Base-by-base conservation (phyloP, 2,888 invertebrate genomes). In the Augochlorella aurata region DNA sequence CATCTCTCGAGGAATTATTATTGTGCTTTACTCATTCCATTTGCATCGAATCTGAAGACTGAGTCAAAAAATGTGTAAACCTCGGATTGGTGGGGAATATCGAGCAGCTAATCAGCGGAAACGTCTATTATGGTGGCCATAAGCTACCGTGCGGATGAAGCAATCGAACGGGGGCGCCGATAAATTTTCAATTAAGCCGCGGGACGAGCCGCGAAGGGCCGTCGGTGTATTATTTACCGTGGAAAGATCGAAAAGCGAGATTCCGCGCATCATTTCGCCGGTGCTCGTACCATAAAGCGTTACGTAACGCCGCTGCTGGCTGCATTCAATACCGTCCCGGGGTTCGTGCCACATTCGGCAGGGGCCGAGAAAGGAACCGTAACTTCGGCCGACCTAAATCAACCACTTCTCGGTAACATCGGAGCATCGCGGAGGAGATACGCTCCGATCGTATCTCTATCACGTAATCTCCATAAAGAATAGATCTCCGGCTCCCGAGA, bases 381-480 rank as follows among this genome's bases (percentile, higher is more conserved):
- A 81, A 68, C 78, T 77, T 24, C 29, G 12, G 16, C 29, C 77
- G 66, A 79, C 77, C 71, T 75, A 77, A 85, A 79, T 82, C 77
- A 80, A 75, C 75, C 75, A 68, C 77, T 77, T 71, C 68, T 68
- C 38, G 61, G 77, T 29, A 81, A 80, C 83, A 79, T 68, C 77
- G 84, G 63, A 76, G 73, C 81, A 84, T 82, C 77, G 84, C 73
- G 66, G 54, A 29, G 49, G 58, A 84, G 74, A 84, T 84, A 84
- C 78, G 68, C 68, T 69, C 54, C 52, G 85, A 85, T 85, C 82
- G 76, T 85, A 85, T 85, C 85, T 82, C 81, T 54, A 84, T 85
- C 85, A 82, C 85, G 84, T 82, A 84, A 85, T 84, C 82, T 84
- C 85, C 85, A 85, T 85, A 84, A 85, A 79, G 79, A 84, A 81